Percentiles rank a stretch among this genome's conserved stretches.
phyloP scores from a whole-genome alignment of 2,888 invertebrate species.

The Rhagonycha lutea region DNA sequence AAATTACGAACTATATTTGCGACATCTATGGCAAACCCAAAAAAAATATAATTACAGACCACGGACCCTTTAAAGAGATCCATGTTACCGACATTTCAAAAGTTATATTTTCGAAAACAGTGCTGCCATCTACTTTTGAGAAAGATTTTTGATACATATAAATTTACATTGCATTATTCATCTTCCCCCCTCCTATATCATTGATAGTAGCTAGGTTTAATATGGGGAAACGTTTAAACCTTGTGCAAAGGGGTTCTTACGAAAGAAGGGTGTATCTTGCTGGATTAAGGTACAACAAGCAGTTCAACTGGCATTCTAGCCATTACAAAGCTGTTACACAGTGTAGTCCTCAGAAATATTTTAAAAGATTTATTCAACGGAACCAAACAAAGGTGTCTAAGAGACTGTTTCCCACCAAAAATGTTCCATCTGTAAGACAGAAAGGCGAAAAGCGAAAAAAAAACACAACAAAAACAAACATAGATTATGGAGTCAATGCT shows the following conservation, averaged over 20 bases:
- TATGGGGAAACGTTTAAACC: constrained; percentile 11
- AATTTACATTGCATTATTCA: too few species aligned
- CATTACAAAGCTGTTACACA: not conserved
- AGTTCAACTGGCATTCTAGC: not conserved
- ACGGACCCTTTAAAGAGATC: too few species aligned
- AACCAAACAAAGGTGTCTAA: not conserved
- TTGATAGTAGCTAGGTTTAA: constrained; percentile 22
- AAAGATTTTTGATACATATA: too few species aligned
- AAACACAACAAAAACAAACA: not conserved
- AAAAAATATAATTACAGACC: too few species aligned
- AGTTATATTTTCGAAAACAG: too few species aligned
- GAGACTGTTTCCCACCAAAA: not conserved
- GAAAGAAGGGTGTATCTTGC: constrained; percentile 2
- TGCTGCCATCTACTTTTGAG: too few species aligned
- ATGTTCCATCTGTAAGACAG: not conserved
- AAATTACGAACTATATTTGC: too few species aligned
- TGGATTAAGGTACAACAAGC: not conserved
- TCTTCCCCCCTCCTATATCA: too few species aligned
- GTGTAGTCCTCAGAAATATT: not conserved
- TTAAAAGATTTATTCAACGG: not conserved
- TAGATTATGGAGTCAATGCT: not conserved
- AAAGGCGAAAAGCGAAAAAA: not conserved
- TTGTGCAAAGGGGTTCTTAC: constrained; percentile 14
- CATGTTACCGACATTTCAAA: too few species aligned
- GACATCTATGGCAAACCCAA: too few species aligned